Evolutionary conservation across 2,797 vertebrate species (phyloP).

Genomic region (Allochrocebus solatus): DNA sequence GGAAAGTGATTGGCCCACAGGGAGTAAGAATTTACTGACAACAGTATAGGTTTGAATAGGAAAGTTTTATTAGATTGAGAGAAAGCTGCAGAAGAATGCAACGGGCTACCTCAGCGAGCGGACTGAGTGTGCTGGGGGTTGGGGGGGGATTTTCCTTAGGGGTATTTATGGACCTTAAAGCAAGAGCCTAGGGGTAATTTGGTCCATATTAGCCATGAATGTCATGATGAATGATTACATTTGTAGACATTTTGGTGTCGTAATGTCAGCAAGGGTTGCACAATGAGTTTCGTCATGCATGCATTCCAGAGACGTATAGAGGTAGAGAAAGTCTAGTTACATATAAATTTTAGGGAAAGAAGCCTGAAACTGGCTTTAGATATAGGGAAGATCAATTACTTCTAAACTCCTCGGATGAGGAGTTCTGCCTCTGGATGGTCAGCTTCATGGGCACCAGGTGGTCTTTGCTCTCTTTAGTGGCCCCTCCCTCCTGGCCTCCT

Average conservation of each 20-base stretch:
- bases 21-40: not conserved
- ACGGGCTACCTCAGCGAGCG: not conserved
- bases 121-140: fast-evolving
- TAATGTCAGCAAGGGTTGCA: not conserved
- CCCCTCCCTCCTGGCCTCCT: not conserved
- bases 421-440: not conserved
- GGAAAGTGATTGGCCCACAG: not conserved
- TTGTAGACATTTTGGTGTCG: not conserved
- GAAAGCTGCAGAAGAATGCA: not conserved
- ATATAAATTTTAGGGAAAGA: not conserved
- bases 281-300: not conserved
- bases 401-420: not conserved
- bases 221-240: not conserved
- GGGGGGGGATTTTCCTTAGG: not conserved
- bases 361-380: not conserved
- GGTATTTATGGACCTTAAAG: not conserved
- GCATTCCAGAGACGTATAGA: not conserved
- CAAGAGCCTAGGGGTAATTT: not conserved
- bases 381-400: not conserved
- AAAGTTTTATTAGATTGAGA: not conserved
- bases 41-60: not conserved
- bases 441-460: not conserved
- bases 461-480: not conserved
- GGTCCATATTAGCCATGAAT: not conserved
- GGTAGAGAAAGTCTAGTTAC: not conserved